Evolutionary conservation across 2,113 vertebrate species (phyloP), one percentile per base, ranked within the genome.

Genomic region (Theristicus caerulescens): DNA sequence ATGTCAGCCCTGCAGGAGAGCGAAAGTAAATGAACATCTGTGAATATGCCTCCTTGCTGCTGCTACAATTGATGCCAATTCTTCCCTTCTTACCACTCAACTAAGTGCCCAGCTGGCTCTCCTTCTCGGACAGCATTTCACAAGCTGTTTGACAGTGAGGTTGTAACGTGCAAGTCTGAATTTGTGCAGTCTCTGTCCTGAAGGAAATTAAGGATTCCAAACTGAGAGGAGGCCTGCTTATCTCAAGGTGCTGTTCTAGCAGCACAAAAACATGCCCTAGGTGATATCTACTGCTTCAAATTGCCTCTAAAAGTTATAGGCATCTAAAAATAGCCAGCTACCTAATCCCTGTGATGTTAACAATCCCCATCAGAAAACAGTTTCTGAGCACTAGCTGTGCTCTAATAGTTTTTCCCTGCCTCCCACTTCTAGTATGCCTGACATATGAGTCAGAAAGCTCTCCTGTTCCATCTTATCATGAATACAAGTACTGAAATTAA

Each of bases 251-350:
- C 91, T 92, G 44, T n/a, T 95, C 90, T 61, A 85, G 88, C 77
- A 93, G 93, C 70, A 94, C 36, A 87, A 66, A 77, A 91, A 32
- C 86, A 44, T 16, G 72, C 85, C 62, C 67, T 51, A 57, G 85
- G 82, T 83, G 64, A 71, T 72, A 71, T 57, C 79, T 78, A 13
- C 82, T 74, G 79, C 82, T 92, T 93, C 91, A 92, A 83, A 96
- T 82, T 95, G 82, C 90, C 90, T 93, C 79, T 88, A 81, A 82
- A 96, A 95, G 87, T 93, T 96, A 91, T 3, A 93, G 67, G 72
- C 79, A 78, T 25, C 95, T 94, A 97, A 96, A 96, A 97, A 90
- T 84, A 94, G 91, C 85, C 87, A 95, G 26, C 67, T 82, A 52
- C 66, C 87, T 90, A 93, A 93, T 83, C 67, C 67, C 57, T 57